Evolutionary conservation across 2,888 invertebrate species (phyloP).

Genomic region (Hoplodrina ambigua): DNA sequence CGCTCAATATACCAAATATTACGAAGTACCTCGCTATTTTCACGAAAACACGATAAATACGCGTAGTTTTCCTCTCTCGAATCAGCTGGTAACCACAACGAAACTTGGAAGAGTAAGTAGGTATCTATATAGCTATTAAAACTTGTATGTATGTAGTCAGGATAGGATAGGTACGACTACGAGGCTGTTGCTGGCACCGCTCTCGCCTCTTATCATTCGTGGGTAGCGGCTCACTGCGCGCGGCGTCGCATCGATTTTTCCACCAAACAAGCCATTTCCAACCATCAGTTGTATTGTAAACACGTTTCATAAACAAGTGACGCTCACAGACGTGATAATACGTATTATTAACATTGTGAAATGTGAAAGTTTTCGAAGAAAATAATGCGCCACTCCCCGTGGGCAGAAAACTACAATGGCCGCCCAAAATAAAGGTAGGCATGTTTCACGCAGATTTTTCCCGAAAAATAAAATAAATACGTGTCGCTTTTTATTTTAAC

Average conservation of each 20-base stretch:
- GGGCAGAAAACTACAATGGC: constrained; percentile 80
- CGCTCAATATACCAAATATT: neutral
- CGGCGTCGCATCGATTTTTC: constrained; percentile 88
- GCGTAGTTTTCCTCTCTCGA: constrained; percentile 1
- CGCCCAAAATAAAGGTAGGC: constrained; percentile 87
- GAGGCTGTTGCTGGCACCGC: constrained; percentile 65
- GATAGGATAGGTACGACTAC: constrained; percentile 59
- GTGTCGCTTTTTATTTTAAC: neutral
- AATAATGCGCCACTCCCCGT: constrained; percentile 80
- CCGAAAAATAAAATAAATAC: constrained; percentile 59
- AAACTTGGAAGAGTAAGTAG: constrained; percentile 40
- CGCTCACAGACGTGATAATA: constrained; percentile 58
- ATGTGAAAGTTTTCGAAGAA: constrained; percentile 77
- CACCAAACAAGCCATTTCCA: constrained; percentile 84
- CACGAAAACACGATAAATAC: constrained; percentile 3
- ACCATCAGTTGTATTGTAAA: constrained; percentile 83
- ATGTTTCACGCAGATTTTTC: constrained; percentile 64
- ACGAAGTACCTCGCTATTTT: neutral
- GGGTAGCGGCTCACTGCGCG: constrained; percentile 82
- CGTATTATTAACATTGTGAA: constrained; percentile 68
- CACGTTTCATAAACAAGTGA: constrained; percentile 79
- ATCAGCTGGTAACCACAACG: constrained; percentile 46
- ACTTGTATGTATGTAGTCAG: constrained; percentile 64
- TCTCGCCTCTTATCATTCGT: constrained; percentile 81
- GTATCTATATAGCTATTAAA: constrained; percentile 35